Percentiles rank a stretch among this genome's conserved stretches.
These are phyloP conservation scores for Actinemys pallida DNA, from an alignment of 2,113 vertebrate genomes.

Conservation along the genomic window DNA sequence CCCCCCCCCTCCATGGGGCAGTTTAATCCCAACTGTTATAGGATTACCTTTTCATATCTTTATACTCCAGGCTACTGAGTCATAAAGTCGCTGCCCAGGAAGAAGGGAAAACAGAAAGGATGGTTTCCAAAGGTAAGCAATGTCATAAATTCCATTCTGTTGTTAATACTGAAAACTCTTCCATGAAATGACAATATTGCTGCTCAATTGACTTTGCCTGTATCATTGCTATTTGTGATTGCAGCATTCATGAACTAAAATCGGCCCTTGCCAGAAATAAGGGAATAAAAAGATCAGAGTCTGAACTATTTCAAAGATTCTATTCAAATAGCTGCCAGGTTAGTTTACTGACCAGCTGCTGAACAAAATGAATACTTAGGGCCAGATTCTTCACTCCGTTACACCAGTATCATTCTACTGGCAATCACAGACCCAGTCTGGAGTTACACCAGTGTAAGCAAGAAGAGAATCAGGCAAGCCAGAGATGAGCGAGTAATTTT, in stretches of 20 bases:
- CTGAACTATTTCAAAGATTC: neutral
- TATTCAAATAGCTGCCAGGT: neutral
- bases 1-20: neutral
- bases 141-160: neutral
- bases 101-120: neutral
- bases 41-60: conserved; percentile 57
- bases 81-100: conserved; percentile 7
- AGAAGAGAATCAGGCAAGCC: neutral
- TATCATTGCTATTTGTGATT: neutral
- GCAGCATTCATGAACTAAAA: neutral
- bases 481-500: neutral
- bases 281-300: neutral
- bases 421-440: neutral
- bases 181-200: neutral
- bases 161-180: neutral
- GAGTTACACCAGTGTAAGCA: neutral
- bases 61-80: conserved; percentile 30
- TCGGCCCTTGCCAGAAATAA: neutral
- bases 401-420: neutral
- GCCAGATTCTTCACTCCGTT: neutral
- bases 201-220: neutral
- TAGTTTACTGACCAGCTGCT: neutral
- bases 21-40: conserved; percentile 33
- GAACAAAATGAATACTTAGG: neutral
- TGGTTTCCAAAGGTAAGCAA: conserved; percentile 36